Percentiles rank a stretch among this genome's conserved stretches.
Conservation (phyloP, 2,797 vertebrate species). For the Malacoraja senta region DNA sequence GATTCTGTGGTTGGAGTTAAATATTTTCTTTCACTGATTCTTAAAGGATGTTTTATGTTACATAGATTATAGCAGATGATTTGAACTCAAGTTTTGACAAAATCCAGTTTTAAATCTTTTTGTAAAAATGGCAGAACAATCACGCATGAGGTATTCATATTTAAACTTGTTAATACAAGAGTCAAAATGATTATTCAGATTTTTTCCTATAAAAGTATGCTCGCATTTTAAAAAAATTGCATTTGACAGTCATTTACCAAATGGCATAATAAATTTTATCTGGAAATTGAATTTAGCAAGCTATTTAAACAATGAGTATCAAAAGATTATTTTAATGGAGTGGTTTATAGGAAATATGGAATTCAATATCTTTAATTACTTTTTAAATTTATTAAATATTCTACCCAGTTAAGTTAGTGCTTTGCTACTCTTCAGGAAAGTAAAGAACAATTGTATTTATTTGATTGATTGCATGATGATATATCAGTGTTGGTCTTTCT, state of each 20-base stretch:
- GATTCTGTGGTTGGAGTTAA: conserved; percentile 17
- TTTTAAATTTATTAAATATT: no score
- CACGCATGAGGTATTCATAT: no score
- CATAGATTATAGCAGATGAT: not conserved
- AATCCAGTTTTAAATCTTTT: not conserved
- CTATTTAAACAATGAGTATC: not conserved
- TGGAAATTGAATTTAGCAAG: not conserved
- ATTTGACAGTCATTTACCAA: not conserved
- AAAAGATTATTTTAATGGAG: not conserved
- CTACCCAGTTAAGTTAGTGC: not conserved
- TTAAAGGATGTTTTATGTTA: not conserved
- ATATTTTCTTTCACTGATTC: not conserved
- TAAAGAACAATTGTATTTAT: not conserved
- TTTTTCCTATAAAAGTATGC: not conserved
- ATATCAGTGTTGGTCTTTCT: not conserved
- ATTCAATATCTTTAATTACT: not conserved
- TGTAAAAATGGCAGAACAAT: not conserved
- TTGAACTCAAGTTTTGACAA: not conserved
- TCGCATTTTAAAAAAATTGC: not conserved
- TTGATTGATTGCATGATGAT: not conserved
- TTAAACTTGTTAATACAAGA: not conserved
- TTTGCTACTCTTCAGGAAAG: not conserved
- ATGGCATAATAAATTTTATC: not conserved
- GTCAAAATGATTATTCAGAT: not conserved
- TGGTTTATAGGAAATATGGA: not conserved